These are phyloP conservation scores for Caradrina kadenii DNA, from an alignment of 2,888 invertebrate species.

Conservation along the genomic window DNA sequence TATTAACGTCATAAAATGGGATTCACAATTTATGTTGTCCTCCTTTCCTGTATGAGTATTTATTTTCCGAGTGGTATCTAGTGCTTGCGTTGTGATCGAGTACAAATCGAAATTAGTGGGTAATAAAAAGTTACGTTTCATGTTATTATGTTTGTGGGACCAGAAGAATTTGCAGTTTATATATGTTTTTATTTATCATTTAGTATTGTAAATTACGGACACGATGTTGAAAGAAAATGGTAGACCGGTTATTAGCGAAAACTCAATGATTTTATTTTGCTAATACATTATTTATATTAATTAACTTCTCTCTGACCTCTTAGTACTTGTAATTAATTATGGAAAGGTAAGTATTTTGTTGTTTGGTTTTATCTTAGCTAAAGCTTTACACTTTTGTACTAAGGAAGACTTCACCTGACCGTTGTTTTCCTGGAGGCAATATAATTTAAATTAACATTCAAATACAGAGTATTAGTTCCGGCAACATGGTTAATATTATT, in stretches of 20 bases:
- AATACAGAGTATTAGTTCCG: conserved; percentile 16
- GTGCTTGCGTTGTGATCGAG: conserved; percentile 28
- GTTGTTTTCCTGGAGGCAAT: neutral
- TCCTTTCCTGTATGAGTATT: conserved; percentile 29
- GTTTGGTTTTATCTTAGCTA: neutral
- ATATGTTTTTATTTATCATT: conserved; percentile 1
- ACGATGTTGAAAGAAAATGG: neutral
- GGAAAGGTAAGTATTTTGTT: neutral
- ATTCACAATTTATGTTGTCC: conserved; percentile 43
- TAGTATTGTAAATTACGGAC: neutral
- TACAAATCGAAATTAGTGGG: conserved; percentile 8
- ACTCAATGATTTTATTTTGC: neutral
- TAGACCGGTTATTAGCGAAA: neutral
- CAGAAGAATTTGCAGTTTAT: neutral
- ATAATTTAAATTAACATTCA: conserved; percentile 23
- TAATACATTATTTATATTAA: neutral
- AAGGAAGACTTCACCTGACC: conserved; percentile 3
- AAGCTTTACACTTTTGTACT: neutral
- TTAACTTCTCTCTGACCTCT: neutral
- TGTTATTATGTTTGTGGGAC: neutral
- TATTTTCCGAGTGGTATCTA: conserved; percentile 32
- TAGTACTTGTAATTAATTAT: neutral
- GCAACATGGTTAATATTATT: neutral
- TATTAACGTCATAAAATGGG: conserved; percentile 41
- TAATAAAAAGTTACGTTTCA: conserved; percentile 2